Evolutionary conservation across 1,140 invertebrate species (phyloP).

Genomic region (Pseudobourletiella spinata): DNA sequence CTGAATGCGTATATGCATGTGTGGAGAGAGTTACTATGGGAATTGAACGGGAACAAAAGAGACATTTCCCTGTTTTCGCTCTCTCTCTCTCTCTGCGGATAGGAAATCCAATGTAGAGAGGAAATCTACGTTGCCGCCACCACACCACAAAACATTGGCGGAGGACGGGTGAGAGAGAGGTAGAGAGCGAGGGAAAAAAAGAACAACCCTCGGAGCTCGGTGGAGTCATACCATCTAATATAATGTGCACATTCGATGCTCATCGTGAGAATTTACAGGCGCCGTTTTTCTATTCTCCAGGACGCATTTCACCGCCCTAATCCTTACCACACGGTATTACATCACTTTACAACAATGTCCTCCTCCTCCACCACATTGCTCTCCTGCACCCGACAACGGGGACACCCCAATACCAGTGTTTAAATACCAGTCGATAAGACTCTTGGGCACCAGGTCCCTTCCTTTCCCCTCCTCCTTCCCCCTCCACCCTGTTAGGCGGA

Average conservation of each 20-base stretch:
- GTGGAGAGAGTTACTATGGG: conserved; percentile 11
- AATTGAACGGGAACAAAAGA: conserved; percentile 21
- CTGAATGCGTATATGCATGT: background rate
- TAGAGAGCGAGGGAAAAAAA: background rate
- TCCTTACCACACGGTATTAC: too few species aligned
- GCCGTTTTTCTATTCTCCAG: background rate
- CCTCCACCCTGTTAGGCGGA: background rate
- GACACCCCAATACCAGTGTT: too few species aligned
- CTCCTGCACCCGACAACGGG: too few species aligned
- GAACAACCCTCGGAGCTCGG: background rate
- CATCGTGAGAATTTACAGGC: background rate
- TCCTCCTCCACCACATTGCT: too few species aligned
- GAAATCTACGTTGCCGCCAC: too few species aligned
- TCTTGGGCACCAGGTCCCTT: too few species aligned
- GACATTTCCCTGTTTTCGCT: conserved; percentile 23
- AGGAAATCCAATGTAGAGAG: conserved; percentile 15
- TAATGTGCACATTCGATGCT: background rate
- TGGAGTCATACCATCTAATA: background rate
- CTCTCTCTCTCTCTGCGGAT: background rate
- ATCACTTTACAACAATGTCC: too few species aligned
- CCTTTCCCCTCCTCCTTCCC: background rate
- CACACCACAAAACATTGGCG: background rate
- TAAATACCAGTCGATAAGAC: too few species aligned
- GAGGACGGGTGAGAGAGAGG: background rate
- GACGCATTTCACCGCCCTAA: too few species aligned